Evolutionary conservation across 1,140 invertebrate species (phyloP).

Genomic region (Macrostomum lignano): DNA sequence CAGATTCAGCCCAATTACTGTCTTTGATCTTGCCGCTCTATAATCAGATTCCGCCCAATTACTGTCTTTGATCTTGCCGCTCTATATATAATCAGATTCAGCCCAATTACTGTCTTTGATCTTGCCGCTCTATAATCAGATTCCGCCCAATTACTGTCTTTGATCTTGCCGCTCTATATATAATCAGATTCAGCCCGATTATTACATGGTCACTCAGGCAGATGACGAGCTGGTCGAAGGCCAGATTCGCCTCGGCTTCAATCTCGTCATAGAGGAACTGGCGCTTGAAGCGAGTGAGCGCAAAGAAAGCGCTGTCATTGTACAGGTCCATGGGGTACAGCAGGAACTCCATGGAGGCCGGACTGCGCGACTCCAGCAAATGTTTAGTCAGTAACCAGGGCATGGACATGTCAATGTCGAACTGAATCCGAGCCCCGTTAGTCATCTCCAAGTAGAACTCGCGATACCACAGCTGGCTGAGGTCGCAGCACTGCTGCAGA

Average conservation of each 20-base stretch:
- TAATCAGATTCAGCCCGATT: no score
- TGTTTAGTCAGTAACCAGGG: constrained; percentile 98
- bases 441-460: constrained; percentile 99
- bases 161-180: no score
- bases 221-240: constrained; percentile 98
- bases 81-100: no score
- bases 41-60: no score
- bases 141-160: no score
- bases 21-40: no score
- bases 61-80: no score
- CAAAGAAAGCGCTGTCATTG: constrained; percentile 89
- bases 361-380: constrained; percentile 77
- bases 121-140: no score
- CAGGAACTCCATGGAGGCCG: constrained; percentile 79
- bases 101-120: no score
- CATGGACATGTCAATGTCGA: constrained; percentile 99
- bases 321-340: constrained; percentile 90
- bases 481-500: constrained; percentile 69
- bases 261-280: constrained; percentile 97
- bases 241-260: constrained; percentile 73
- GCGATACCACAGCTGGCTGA: constrained; percentile 91
- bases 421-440: constrained; percentile 89
- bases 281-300: constrained; percentile 77
- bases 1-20: no score
- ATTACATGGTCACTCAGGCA: constrained; percentile 69